Conservation (phyloP, 2,888 invertebrate genomes). For the Polyommatus icarus region DNA sequence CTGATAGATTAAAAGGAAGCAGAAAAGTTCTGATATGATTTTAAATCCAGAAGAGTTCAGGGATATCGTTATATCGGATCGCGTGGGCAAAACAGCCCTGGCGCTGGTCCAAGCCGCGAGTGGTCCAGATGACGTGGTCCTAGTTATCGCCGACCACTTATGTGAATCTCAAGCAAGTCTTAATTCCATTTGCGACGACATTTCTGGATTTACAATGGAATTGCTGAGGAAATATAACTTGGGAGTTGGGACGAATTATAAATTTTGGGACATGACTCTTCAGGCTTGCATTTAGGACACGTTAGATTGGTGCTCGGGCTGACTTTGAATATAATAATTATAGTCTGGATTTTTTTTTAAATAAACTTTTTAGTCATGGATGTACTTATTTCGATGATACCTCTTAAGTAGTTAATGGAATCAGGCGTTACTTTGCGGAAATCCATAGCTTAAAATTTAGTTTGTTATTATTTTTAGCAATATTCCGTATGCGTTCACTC, state of each 20-base stretch:
- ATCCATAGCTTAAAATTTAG: too few species aligned
- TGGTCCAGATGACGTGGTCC: slow-evolving; percentile 62
- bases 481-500: too few species aligned
- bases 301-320: neutral
- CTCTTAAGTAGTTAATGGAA: too few species aligned
- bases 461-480: too few species aligned
- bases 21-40: neutral
- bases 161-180: slow-evolving; percentile 36
- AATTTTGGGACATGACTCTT: neutral
- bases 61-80: slow-evolving; percentile 1
- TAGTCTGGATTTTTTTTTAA: neutral
- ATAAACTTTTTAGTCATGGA: too few species aligned
- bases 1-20: too few species aligned
- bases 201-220: slow-evolving; percentile 30
- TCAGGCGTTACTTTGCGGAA: too few species aligned
- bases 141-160: slow-evolving; percentile 56
- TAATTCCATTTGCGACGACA: slow-evolving; percentile 38
- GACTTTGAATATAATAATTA: neutral
- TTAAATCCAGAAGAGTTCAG: neutral
- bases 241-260: slow-evolving; percentile 14
- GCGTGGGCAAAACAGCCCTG: slow-evolving; percentile 48
- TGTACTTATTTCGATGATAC: too few species aligned
- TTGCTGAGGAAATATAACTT: slow-evolving; percentile 22
- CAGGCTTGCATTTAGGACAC: neutral
- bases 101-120: slow-evolving; percentile 68